Evolutionary conservation across 2,888 invertebrate genomes (phyloP).

Genomic region (Sesamia inferens): DNA sequence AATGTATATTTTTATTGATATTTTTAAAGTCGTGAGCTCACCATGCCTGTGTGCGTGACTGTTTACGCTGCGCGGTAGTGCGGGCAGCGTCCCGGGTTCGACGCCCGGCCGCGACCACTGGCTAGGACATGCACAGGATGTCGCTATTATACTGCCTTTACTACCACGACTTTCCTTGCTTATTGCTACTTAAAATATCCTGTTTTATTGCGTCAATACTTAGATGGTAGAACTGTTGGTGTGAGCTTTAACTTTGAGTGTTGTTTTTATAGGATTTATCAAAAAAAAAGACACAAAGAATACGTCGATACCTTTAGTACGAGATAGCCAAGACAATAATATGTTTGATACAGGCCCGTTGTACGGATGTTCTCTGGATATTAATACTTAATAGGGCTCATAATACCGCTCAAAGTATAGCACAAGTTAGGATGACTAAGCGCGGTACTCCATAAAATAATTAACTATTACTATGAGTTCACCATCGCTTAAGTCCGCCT

Average conservation of each 20-base stretch:
- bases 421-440: slow-evolving; percentile 43
- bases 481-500: slow-evolving; percentile 52
- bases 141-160: slow-evolving; percentile 73
- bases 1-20: slow-evolving; percentile 47
- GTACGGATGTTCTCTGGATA: slow-evolving; percentile 3
- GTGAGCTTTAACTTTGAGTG: background rate
- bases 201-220: slow-evolving; percentile 37
- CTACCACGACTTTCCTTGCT: slow-evolving; percentile 59
- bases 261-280: background rate
- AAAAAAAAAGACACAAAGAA: background rate
- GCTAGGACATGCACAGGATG: slow-evolving; percentile 85
- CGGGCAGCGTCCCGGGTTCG: slow-evolving; percentile 80
- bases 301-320: background rate
- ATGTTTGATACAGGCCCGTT: background rate
- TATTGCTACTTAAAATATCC: slow-evolving; percentile 59
- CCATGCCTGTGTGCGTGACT: slow-evolving; percentile 54
- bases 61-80: slow-evolving; percentile 62
- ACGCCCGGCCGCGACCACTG: slow-evolving; percentile 79
- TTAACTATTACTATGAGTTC: slow-evolving; percentile 52
- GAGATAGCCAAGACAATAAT: background rate
- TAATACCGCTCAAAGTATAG: slow-evolving; percentile 19
- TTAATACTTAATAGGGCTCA: slow-evolving; percentile 30
- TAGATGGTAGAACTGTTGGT: slow-evolving; percentile 3
- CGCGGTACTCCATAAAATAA: slow-evolving; percentile 43
- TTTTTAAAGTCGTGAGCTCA: slow-evolving; percentile 60